phyloP scores from a whole-genome alignment of 2,888 invertebrate genomes.

The Matsumyia berberina region DNA sequence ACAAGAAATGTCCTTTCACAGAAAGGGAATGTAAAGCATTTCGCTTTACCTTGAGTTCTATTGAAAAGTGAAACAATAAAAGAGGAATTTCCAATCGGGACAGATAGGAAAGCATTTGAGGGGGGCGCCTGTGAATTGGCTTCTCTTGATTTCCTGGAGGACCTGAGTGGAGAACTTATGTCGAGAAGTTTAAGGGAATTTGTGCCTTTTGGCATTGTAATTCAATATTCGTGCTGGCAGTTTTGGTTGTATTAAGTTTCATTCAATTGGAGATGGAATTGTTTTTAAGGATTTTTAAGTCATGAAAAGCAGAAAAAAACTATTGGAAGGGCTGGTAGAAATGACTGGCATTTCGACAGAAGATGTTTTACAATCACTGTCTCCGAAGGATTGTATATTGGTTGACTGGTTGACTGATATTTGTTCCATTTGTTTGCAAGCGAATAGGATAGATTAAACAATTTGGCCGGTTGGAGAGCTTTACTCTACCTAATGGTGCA shows the following conservation, averaged over 20 bases:
- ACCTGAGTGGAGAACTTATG: conserved; percentile 37
- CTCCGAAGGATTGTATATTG: too few species aligned
- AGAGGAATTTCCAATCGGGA: conserved; percentile 43
- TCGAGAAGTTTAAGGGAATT: conserved; percentile 40
- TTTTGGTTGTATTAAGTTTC: conserved; percentile 46
- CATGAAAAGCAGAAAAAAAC: background rate
- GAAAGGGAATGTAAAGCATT: conserved; percentile 37
- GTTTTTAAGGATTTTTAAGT: background rate
- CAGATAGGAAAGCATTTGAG: conserved; percentile 28
- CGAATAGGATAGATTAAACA: too few species aligned
- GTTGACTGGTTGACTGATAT: too few species aligned
- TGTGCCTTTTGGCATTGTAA: conserved; percentile 25
- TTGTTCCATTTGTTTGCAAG: too few species aligned
- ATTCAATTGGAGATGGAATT: conserved; percentile 4
- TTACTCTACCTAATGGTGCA: too few species aligned
- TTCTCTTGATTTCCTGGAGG: conserved; percentile 41
- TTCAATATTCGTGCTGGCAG: conserved; percentile 45
- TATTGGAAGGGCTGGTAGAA: too few species aligned
- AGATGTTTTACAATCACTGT: too few species aligned
- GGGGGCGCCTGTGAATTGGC: conserved; percentile 16
- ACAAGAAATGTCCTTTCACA: conserved; percentile 41
- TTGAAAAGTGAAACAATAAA: conserved; percentile 60
- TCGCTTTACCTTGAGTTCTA: conserved; percentile 42
- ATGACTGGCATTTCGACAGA: too few species aligned
- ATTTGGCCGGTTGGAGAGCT: too few species aligned